A percentile compares a stretch with the other conserved stretches of the same genome.
Evolutionary conservation across 1,140 invertebrate species (phyloP).

Genomic region (Nebria ingens): DNA sequence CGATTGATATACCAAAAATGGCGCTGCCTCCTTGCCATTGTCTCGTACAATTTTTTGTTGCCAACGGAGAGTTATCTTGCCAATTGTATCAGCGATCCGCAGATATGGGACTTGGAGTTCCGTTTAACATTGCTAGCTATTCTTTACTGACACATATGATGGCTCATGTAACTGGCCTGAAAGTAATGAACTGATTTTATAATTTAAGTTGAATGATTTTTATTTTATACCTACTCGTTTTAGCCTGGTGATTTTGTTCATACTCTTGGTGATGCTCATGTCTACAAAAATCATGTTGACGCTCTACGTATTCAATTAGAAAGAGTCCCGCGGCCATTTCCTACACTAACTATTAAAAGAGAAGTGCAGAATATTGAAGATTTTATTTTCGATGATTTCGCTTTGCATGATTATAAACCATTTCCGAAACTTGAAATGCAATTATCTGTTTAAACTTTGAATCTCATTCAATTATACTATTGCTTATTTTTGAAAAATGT

Average conservation of each 20-base stretch:
- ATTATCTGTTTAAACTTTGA: conserved; percentile 94
- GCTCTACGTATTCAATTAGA: conserved; percentile 74
- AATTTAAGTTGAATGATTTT: neutral
- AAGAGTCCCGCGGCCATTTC: conserved; percentile 74
- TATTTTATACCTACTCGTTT: conserved; percentile 27
- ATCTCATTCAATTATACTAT: too few species aligned
- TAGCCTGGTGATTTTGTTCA: conserved; percentile 93
- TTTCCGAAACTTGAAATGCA: conserved; percentile 88
- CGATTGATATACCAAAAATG: conserved; percentile 81
- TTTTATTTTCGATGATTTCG: conserved; percentile 83
- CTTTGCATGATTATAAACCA: conserved; percentile 79
- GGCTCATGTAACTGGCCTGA: conserved; percentile 82
- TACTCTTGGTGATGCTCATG: conserved; percentile 92
- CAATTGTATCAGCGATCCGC: conserved; percentile 94
- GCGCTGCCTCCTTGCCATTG: conserved; percentile 96
- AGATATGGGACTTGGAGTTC: conserved; percentile 96
- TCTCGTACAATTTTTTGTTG: conserved; percentile 91
- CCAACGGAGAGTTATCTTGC: conserved; percentile 72
- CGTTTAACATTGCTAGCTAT: conserved; percentile 99
- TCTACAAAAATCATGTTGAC: conserved; percentile 88
- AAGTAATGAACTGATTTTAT: conserved; percentile 41
- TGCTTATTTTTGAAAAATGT: too few species aligned
- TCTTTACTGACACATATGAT: conserved; percentile 92
- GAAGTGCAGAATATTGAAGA: conserved; percentile 74
- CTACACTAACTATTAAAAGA: conserved; percentile 64